Percentiles rank a stretch among this genome's conserved stretches.
phyloP scores from a whole-genome alignment of 2,888 invertebrate genomes.

The Aelia acuminata region DNA sequence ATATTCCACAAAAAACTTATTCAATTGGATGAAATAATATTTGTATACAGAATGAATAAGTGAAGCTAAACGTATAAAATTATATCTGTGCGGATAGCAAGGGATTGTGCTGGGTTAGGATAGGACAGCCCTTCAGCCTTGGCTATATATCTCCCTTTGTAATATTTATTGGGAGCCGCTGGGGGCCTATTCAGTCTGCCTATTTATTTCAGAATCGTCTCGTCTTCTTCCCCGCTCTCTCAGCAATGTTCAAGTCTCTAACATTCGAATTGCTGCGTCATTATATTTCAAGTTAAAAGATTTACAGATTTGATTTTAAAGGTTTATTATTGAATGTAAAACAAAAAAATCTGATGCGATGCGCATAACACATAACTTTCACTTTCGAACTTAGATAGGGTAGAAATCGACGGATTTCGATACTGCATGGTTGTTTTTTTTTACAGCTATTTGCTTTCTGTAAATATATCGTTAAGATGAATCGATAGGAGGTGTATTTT shows the following conservation, averaged over 20 bases:
- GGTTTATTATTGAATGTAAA: no score
- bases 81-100: not conserved
- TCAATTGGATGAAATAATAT: not conserved
- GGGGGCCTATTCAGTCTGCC: not conserved
- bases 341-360: no score
- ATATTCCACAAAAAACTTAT: not conserved
- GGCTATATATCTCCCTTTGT: conserved; percentile 26
- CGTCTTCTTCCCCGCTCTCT: not conserved
- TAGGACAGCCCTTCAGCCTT: not conserved
- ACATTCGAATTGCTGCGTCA: not conserved
- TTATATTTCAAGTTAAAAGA: not conserved
- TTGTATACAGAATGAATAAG: not conserved
- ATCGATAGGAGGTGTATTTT: no score
- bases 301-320: not conserved
- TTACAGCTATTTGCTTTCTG: no score
- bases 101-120: not conserved
- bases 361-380: no score
- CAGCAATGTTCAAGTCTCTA: not conserved
- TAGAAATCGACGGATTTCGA: no score
- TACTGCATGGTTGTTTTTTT: no score
- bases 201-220: not conserved
- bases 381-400: no score
- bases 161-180: conserved; percentile 8
- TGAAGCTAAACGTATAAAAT: not conserved
- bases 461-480: no score